Base-by-base conservation (phyloP, 2,113 vertebrate species). In the Marmota monax region DNA sequence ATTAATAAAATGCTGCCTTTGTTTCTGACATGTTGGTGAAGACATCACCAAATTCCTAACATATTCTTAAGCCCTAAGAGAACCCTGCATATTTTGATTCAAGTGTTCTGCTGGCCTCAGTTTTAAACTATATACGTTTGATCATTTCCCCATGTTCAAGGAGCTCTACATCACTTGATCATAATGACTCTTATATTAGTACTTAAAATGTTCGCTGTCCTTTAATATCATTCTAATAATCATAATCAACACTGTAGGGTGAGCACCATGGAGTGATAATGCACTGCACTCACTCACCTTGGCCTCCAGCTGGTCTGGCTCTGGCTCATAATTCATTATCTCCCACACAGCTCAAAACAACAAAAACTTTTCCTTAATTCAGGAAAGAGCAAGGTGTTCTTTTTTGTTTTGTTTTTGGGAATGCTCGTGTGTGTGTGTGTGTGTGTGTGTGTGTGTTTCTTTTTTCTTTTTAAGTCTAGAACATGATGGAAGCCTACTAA, bases 301-400 rank as follows among this genome's bases (percentile, higher is more conserved):
- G 58, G 93, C 45, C 51, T 95, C 96, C 37, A 72, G 86, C 94
- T 94, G 89, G 69, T 48, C 92, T 78, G 14, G 61, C 61, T 58
- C 56, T 58, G 56, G 86, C 76, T 80, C 32, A 20, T n/a, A 88
- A 79, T 61, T 39, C 48, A 77, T 76, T 79, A 95, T 51, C 48
- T 95, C 69, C 88, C 73, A 84, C 85, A 96, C 97, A 82, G 89
- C 45, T 96, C n/a, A 25, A 34, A 92, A 97, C 80, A 97, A 76
- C 63, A 78, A 90, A 96, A 96, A 97, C 88, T 94, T 91, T 83
- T 82, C 80, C 73, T 96, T 96, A 92, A 97, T 97, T 97, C 96
- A 94, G 42, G 79, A 78, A n/a, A 95, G 76, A 96, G 29, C 88
- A 95, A 92, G 32, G 29, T 69, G 32, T 32, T 32, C 18, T 32